Percentiles rank a stretch among this genome's conserved stretches.
Conservation (phyloP, 2,797 vertebrate genomes). For the Microctenopoma stevenorrisi region DNA sequence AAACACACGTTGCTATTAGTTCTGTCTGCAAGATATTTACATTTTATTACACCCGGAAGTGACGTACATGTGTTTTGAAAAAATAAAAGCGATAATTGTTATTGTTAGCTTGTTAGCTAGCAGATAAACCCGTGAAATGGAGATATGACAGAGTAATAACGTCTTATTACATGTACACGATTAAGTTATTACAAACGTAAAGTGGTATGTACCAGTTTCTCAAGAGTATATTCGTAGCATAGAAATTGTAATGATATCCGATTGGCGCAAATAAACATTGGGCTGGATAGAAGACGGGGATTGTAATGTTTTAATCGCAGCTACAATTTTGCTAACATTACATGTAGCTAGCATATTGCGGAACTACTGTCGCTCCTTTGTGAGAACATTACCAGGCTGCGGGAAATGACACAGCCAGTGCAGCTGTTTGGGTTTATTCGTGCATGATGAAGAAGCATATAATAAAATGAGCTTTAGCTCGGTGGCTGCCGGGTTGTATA, state of each 20-base stretch:
- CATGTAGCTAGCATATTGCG: conserved; percentile 45
- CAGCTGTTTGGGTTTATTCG: not conserved
- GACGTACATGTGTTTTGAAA: conserved; percentile 44
- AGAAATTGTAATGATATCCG: not conserved
- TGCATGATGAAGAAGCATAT: not conserved
- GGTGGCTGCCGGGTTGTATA: not conserved
- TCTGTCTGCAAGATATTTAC: not conserved
- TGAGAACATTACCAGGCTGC: conserved; percentile 9
- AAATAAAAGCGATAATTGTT: conserved; percentile 79
- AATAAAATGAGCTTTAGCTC: conserved; percentile 8
- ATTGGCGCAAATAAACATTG: conserved; percentile 29
- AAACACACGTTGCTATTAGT: not conserved
- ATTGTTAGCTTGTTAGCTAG: conserved; percentile 86
- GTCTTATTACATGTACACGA: conserved; percentile 74
- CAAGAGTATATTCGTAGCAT: conserved; percentile 10
- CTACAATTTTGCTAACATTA: conserved; percentile 64
- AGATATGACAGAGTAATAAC: conserved; percentile 82
- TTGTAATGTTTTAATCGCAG: conserved; percentile 59
- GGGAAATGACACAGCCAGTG: not conserved
- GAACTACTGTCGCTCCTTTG: conserved; percentile 20
- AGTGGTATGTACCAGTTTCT: conserved; percentile 78
- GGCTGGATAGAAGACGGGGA: conserved; percentile 33
- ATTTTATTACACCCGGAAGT: conserved; percentile 60
- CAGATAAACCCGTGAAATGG: conserved; percentile 60
- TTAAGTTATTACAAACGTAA: conserved; percentile 76